These are phyloP conservation scores for Ara ararauna DNA, from an alignment of 2,797 vertebrate species.

Conservation along the genomic window DNA sequence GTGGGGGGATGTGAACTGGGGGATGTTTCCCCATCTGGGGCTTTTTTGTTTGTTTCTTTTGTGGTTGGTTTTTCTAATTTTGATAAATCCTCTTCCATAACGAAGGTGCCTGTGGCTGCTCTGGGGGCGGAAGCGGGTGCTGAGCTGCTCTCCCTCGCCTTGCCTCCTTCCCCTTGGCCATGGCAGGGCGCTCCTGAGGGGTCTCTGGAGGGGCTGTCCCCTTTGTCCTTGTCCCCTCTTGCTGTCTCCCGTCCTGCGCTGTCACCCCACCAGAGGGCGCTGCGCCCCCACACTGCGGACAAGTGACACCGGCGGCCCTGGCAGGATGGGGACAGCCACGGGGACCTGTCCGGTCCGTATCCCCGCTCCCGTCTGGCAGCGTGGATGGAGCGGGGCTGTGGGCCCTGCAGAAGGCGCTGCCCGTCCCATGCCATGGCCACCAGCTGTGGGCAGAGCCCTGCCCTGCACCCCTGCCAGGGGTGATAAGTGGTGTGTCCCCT, in stretches of 20 bases:
- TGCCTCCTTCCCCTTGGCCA: not conserved
- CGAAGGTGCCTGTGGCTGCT: not conserved
- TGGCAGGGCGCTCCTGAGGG: not conserved
- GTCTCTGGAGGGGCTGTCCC: not conserved
- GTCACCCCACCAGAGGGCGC: not conserved
- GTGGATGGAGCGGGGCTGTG: not conserved
- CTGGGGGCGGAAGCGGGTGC: accelerated
- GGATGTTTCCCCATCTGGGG: not conserved
- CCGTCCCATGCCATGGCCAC: accelerated
- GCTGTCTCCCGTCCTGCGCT: not conserved
- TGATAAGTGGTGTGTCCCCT: accelerated
- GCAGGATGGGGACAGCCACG: accelerated
- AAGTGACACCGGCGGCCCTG: accelerated
- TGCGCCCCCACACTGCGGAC: not conserved
- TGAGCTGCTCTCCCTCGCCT: not conserved
- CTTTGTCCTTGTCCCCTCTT: not conserved
- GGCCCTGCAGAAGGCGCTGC: not conserved
- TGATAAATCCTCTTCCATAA: constrained; percentile 48
- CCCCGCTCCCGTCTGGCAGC: not conserved
- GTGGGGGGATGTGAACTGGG: not conserved
- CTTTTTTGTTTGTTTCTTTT: not conserved
- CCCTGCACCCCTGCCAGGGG: not conserved
- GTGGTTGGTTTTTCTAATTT: constrained; percentile 47
- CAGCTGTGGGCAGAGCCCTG: not conserved
- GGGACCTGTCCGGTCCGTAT: accelerated